These are phyloP conservation scores for Engystomops pustulosus DNA, from an alignment of 2,113 vertebrate species.

Conservation along the genomic window DNA sequence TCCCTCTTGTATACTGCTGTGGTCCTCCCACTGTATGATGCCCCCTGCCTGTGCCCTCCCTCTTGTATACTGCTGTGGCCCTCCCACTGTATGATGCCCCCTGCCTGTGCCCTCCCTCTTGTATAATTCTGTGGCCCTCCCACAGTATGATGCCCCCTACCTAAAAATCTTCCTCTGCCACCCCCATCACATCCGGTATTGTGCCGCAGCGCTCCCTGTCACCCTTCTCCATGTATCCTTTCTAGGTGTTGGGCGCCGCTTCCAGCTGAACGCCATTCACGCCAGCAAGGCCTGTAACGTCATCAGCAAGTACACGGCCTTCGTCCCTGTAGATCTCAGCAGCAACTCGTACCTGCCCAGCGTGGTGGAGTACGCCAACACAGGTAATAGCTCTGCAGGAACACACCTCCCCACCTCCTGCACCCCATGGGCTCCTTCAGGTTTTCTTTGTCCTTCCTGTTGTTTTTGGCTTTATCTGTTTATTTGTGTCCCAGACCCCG, in stretches of 20 bases:
- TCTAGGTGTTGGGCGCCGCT: constrained; percentile 83
- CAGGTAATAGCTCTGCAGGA: constrained; percentile 69
- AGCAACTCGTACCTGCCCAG: constrained; percentile 84
- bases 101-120: too few species aligned
- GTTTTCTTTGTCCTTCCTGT: background rate
- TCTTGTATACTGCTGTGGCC: too few species aligned
- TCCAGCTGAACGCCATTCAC: constrained; percentile 85
- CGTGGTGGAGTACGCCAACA: constrained; percentile 77
- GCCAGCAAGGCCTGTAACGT: constrained; percentile 93
- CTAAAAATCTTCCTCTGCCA: too few species aligned
- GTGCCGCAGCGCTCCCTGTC: too few species aligned
- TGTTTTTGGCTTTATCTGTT: background rate
- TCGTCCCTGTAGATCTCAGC: constrained; percentile 87
- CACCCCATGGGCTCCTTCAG: constrained; percentile 27
- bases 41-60: too few species aligned
- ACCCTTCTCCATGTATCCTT: rapidly evolving
- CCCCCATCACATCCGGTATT: too few species aligned
- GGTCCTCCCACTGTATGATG: too few species aligned
- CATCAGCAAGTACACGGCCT: constrained; percentile 91
- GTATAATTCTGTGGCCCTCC: too few species aligned
- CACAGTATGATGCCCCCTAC: too few species aligned
- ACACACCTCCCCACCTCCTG: background rate
- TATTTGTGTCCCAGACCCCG: constrained; percentile 9
- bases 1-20: too few species aligned
- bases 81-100: too few species aligned